Base-by-base conservation (phyloP, 1,140 invertebrate genomes). In the Venustaconcha ellipsiformis region DNA sequence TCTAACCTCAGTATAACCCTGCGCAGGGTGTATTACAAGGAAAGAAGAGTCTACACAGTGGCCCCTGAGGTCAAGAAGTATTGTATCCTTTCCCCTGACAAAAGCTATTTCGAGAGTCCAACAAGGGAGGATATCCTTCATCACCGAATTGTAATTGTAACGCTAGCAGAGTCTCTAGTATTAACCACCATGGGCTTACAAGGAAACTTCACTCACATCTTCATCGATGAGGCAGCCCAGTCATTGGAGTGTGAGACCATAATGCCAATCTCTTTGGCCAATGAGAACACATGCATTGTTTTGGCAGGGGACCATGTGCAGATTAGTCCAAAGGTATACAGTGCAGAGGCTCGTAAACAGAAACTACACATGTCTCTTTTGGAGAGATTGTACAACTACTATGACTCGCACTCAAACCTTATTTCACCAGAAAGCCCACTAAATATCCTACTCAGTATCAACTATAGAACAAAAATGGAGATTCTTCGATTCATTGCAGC, bases 401-500 rank as follows among this genome's bases (percentile, higher is more conserved):
- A 88, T 62, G 82, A 84, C 20, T 81, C 81, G 4, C 79, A 81
- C 73, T 75, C 80, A 23, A 79, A 79, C 57, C 75, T 70, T 37
- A 74, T 82, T n/a, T 63, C 70, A 48, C 30, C 71, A 20, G 58
- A 75, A 8, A 76, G 70, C 63, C 82, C 84, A 14, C 73, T 85
- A 12, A 85, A 87, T 63, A 86, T 86, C 26, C 81, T 87, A 30
- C 80, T 88, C n/a, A 84, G 81, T 94, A 95, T 86, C 93, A 97
- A 96, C 86, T 96, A 96, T 84, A 91, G 95, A 48, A 94, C 95
- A 0, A 95, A 96, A 88, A 92, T 94, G 75, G 94, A 94, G 59
- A 96, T 97, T 64, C 93, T 96, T 55, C 82, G 92, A 74, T 94
- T 95, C 82, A 95, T 95, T 6, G 95, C 95, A 0, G 93, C 95